Evolutionary conservation across 1,140 invertebrate genomes (phyloP), one percentile per base, ranked within the genome.

Genomic region (Drosophila mayri): DNA sequence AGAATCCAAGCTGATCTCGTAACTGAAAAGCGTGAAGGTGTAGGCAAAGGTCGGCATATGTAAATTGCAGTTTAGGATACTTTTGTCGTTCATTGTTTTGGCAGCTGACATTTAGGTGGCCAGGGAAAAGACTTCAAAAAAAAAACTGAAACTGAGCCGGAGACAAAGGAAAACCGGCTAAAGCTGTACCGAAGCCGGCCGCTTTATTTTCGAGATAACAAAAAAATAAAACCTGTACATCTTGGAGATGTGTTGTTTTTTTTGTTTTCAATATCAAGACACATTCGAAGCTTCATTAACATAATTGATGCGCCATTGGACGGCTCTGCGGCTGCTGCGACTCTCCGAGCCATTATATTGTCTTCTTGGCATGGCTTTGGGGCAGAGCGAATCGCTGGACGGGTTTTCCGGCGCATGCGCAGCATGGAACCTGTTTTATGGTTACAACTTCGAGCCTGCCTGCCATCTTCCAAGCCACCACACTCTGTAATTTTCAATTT

Each of bases 251-350:
- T 76, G 46, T 58, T 58, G 35, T 60, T 46, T 49, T 67, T 65
- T 52, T n/a, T n/a, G n/a, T 84, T 79, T 83, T 71, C 84, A 88
- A 88, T 88, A 90, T 84, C 80, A 88, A 88, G 79, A 66, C 76
- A 87, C 80, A 88, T 78, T 88, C 63, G 75, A 78, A 88, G 80
- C 84, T 88, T 88, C 84, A 88, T 88, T 88, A 88, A 88, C 84
- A 88, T 88, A 90, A 88, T 88, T 88, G 84, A 88, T 88, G 84
- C 84, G 84, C 84, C 83, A 88, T 87, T 88, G 83, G 76, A 64
- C 61, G 54, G 43, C 67, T 72, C 68, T 57, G 32, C 57, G 20
- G 60, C 67, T 52, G 54, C 78, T 44, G 59, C 20, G 43, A 46
- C 64, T 81, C 74, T 75, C 16, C 61, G 74, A 66, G 76, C 71